These are phyloP conservation scores for Muscina levida DNA, from an alignment of 2,888 invertebrate species.

Conservation along the genomic window DNA sequence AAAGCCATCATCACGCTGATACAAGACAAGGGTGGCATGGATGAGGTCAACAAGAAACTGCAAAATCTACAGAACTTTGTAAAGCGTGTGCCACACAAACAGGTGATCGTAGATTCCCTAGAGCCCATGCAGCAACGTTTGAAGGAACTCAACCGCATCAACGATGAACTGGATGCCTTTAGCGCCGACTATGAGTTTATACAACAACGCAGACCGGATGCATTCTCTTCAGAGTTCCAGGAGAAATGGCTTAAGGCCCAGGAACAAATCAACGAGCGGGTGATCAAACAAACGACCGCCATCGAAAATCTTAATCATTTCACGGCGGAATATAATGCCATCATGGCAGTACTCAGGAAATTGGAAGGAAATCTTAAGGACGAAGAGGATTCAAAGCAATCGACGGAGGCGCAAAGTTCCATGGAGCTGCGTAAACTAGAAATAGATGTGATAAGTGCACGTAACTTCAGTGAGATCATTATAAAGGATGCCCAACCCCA, in stretches of 20 bases:
- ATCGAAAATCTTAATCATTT: slow-evolving; percentile 79
- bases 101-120: slow-evolving; percentile 74
- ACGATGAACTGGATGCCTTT: slow-evolving; percentile 73
- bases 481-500: slow-evolving; percentile 76
- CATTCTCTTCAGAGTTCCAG: slow-evolving; percentile 71
- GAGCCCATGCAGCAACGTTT: slow-evolving; percentile 76
- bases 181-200: slow-evolving; percentile 71
- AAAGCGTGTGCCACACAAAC: slow-evolving; percentile 68
- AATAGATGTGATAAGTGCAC: slow-evolving; percentile 79
- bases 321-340: slow-evolving; percentile 76
- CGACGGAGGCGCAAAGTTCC: slow-evolving; percentile 51
- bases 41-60: slow-evolving; percentile 76
- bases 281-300: slow-evolving; percentile 79
- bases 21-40: slow-evolving; percentile 81
- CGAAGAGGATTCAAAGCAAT: slow-evolving; percentile 24
- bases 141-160: slow-evolving; percentile 73
- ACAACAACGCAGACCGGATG: slow-evolving; percentile 67
- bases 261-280: slow-evolving; percentile 75
- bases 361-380: slow-evolving; percentile 64
- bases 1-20: slow-evolving; percentile 76
- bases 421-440: slow-evolving; percentile 79
- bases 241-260: slow-evolving; percentile 76
- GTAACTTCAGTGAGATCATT: slow-evolving; percentile 79
- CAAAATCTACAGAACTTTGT: slow-evolving; percentile 72
- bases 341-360: slow-evolving; percentile 73